Percentiles rank a stretch among this genome's conserved stretches.
Conservation (phyloP, 2,797 vertebrate genomes). For the Acipenser transmontanus region DNA sequence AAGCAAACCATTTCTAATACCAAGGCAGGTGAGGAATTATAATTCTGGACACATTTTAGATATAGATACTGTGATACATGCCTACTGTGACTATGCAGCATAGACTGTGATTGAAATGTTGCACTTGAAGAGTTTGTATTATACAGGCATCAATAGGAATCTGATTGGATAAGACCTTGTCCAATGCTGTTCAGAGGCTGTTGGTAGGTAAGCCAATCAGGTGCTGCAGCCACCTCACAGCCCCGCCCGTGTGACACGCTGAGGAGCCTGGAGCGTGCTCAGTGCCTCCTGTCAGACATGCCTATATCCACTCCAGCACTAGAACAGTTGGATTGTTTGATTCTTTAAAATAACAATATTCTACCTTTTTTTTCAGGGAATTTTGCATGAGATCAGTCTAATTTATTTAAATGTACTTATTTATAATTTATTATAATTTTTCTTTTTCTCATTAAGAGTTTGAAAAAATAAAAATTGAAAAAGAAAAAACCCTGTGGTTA, state of each 20-base stretch:
- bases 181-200: slow-evolving; percentile 15
- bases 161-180: not conserved
- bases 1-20: too few species aligned
- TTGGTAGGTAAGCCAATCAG: slow-evolving; percentile 14
- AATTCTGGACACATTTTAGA: too few species aligned
- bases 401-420: slow-evolving; percentile 39
- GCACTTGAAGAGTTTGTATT: too few species aligned
- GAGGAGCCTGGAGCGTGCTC: too few species aligned
- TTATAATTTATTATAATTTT: slow-evolving; percentile 35
- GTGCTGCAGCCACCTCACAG: slow-evolving; percentile 9
- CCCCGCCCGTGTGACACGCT: slow-evolving; percentile 22
- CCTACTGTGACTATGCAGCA: too few species aligned
- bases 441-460: slow-evolving; percentile 29
- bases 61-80: too few species aligned
- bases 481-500: slow-evolving; percentile 15
- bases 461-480: slow-evolving; percentile 47
- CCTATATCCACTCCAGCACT: too few species aligned
- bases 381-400: slow-evolving; percentile 46
- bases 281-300: too few species aligned
- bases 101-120: too few species aligned
- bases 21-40: too few species aligned
- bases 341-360: slow-evolving; percentile 19
- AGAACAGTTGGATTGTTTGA: slow-evolving; percentile 32
- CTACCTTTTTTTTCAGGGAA: slow-evolving; percentile 48
- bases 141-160: too few species aligned